Base-by-base conservation (phyloP, 2,797 vertebrate species). In the Pipistrellus pipistrellus region DNA sequence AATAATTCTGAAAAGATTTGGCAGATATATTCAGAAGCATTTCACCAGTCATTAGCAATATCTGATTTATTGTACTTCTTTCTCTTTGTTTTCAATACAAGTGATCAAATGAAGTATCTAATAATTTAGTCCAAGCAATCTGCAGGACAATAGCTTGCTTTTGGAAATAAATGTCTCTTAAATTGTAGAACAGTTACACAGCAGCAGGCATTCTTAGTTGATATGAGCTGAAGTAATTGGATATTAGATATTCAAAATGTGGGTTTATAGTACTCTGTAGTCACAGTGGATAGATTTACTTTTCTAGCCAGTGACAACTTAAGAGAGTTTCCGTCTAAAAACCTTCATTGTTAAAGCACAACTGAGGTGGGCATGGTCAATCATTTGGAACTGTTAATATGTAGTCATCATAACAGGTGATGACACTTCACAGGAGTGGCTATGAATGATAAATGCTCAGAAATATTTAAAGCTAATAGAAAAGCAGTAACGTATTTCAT, bases 401-500 rank as follows among this genome's bases (percentile, higher is more conserved):
- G 14, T 81, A 30, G 72, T 75, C 71, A 59, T 85, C 17, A 41
- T 15, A 95, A 82, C 66, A 78, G 25, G 8, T 78, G 46, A 38
- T 66, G 41, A 35, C 66, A 82, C 69, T 94, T 91, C 27, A 71
- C 76, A 92, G 5, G 86, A 81, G 73, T 71, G 10, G 10, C 73
- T 25, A 3, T 59, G 44, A 76, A 66, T 85, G 90, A 95, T 96
- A 91, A 80, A 4, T 88, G 90, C 82, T 96, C 82, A 92, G 94
- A 96, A 97, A 97, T 46, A 97, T 96, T 97, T 97, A 96, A 97
- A 97, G 94, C 87, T 97, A 95, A 72, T 38, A 88, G 73, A 48
- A 81, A 87, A 95, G 94, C 57, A 69, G 95, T 95, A 96, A 96
- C 95, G 85, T 98, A 96, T 98, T 98, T 98, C 96, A 96, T 96